Percentiles rank a stretch among this genome's conserved stretches.
These are phyloP conservation scores for Cephus pygmeus DNA, from an alignment of 2,888 invertebrate species.

Conservation along the genomic window DNA sequence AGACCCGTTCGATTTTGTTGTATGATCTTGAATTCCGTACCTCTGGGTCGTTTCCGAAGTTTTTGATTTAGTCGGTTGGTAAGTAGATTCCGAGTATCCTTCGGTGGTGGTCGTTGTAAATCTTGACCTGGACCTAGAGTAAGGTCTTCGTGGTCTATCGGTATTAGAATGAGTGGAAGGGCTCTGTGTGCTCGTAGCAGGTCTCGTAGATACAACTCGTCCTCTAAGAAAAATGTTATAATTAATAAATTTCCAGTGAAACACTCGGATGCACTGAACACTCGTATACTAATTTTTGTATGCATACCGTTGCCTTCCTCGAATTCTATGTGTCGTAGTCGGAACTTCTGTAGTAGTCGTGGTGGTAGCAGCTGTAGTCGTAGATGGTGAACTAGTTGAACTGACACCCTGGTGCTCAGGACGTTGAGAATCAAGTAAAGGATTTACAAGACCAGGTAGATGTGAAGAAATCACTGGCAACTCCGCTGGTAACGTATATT, in stretches of 20 bases:
- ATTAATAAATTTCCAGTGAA: neutral
- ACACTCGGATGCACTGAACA: neutral
- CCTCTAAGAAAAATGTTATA: constrained; percentile 35
- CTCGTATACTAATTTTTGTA: neutral
- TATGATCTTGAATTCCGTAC: constrained; percentile 34
- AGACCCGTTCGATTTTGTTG: neutral
- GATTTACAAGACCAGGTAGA: constrained; percentile 72
- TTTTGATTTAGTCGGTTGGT: constrained; percentile 54
- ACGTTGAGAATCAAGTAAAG: constrained; percentile 69
- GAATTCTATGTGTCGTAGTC: constrained; percentile 50
- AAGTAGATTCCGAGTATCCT: constrained; percentile 48
- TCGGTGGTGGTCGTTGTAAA: constrained; percentile 56
- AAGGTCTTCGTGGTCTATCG: constrained; percentile 54
- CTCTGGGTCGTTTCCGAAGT: constrained; percentile 46
- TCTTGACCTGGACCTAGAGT: constrained; percentile 54
- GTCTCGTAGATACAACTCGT: constrained; percentile 43
- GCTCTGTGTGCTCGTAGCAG: constrained; percentile 46
- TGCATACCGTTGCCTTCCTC: constrained; percentile 48
- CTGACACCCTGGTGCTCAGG: constrained; percentile 20
- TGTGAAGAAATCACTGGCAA: constrained; percentile 71
- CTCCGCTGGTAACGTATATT: constrained; percentile 70
- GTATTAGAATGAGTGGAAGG: constrained; percentile 31
- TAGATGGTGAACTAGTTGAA: constrained; percentile 31
- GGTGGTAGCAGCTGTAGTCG: constrained; percentile 41
- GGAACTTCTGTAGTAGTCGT: constrained; percentile 23